Evolutionary conservation across 2,888 invertebrate species (phyloP).

Genomic region (Acanthopleura granulata): DNA sequence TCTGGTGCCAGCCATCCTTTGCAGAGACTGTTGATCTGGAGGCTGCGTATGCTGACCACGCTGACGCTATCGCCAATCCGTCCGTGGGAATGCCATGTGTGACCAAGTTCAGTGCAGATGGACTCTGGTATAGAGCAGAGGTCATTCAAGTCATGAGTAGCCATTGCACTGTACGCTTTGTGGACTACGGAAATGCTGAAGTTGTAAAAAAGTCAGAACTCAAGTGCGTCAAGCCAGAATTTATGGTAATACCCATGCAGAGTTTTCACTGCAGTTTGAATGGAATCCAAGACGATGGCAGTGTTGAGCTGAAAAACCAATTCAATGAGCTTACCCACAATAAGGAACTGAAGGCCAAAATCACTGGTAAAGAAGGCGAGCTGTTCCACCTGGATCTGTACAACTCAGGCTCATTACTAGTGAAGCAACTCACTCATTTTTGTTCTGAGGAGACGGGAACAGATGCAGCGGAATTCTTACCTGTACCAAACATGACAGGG

Average conservation of each 20-base stretch:
- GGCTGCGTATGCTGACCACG: not conserved
- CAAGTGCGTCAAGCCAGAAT: slow-evolving; percentile 44
- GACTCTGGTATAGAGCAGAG: slow-evolving; percentile 27
- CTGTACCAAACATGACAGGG: not conserved
- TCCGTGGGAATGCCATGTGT: slow-evolving; percentile 40
- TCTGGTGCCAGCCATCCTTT: slow-evolving; percentile 38
- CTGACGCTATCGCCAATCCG: slow-evolving; percentile 14
- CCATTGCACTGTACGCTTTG: slow-evolving; percentile 47
- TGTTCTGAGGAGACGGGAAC: not conserved
- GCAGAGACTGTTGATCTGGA: slow-evolving; percentile 1
- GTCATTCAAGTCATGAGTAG: slow-evolving; percentile 34
- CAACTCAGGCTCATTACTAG: not conserved
- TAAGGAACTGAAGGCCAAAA: slow-evolving; percentile 38
- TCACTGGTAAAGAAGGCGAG: slow-evolving; percentile 29
- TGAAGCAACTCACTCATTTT: not conserved
- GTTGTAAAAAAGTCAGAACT: slow-evolving; percentile 39
- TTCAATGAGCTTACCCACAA: slow-evolving; percentile 42
- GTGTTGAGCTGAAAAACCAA: slow-evolving; percentile 32
- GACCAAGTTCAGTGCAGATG: slow-evolving; percentile 28
- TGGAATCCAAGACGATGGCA: slow-evolving; percentile 28
- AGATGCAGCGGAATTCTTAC: not conserved
- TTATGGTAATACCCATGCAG: slow-evolving; percentile 23
- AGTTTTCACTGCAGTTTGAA: slow-evolving; percentile 21
- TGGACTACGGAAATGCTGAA: slow-evolving; percentile 66
- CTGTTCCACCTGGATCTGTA: slow-evolving; percentile 33